Percentiles rank a stretch among this genome's conserved stretches.
These are phyloP conservation scores for Eretmochelys imbricata DNA, from an alignment of 2,113 vertebrate genomes.

Conservation along the genomic window DNA sequence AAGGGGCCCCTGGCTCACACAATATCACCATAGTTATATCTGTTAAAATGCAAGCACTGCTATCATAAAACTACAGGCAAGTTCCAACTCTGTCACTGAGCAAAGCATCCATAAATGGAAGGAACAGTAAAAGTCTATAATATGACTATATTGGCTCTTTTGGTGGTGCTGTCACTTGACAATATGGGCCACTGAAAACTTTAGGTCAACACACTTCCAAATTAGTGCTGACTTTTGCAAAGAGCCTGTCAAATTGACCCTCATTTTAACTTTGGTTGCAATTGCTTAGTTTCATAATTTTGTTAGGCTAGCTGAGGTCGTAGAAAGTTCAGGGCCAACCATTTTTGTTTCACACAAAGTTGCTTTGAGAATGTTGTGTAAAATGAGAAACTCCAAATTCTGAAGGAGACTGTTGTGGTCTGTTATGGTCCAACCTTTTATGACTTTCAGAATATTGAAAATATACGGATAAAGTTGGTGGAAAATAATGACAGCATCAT, in stretches of 20 bases:
- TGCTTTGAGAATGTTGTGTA: not conserved
- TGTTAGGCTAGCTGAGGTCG: constrained; percentile 4
- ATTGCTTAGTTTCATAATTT: constrained; percentile 13
- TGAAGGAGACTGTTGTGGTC: constrained; percentile 2
- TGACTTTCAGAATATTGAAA: constrained; percentile 31
- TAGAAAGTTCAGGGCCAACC: not conserved
- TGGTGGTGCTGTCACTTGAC: constrained; percentile 67
- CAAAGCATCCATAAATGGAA: constrained; percentile 67
- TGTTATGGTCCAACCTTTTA: constrained; percentile 1
- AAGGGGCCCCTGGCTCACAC: not conserved
- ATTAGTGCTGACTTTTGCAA: constrained; percentile 68
- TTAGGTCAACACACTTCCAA: constrained; percentile 51
- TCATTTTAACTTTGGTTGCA: constrained; percentile 57
- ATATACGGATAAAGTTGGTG: not conserved
- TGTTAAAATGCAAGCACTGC: constrained; percentile 54
- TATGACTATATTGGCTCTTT: constrained; percentile 48
- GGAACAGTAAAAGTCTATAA: constrained; percentile 59
- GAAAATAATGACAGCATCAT: constrained; percentile 27
- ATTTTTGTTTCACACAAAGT: not conserved
- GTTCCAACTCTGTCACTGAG: constrained; percentile 72
- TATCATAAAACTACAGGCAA: constrained; percentile 59
- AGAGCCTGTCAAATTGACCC: constrained; percentile 20
- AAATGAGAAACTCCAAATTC: not conserved
- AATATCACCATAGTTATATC: constrained; percentile 13
- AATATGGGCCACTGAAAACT: constrained; percentile 42